These are phyloP conservation scores for Platalea minor DNA, from an alignment of 2,797 vertebrate genomes.

Conservation along the genomic window DNA sequence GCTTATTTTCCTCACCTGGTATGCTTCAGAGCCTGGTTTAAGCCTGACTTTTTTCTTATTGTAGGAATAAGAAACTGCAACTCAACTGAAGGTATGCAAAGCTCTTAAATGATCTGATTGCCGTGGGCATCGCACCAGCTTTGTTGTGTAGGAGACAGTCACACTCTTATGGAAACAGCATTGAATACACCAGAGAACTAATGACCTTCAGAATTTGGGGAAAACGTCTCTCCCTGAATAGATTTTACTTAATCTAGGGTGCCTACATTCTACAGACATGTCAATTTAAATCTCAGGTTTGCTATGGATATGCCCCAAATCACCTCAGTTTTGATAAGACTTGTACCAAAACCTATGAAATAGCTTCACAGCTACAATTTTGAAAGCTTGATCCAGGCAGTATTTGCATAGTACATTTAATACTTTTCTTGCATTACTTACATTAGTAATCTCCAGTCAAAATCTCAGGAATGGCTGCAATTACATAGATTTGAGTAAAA, in stretches of 20 bases:
- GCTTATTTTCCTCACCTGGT: background rate
- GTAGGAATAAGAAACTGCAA: background rate
- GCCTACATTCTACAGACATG: rapidly evolving
- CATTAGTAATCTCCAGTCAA: background rate
- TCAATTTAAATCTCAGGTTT: background rate
- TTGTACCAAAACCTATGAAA: background rate
- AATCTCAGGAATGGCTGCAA: background rate
- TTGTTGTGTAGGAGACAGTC: background rate
- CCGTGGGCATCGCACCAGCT: background rate
- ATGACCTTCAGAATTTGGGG: background rate
- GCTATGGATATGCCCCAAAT: background rate
- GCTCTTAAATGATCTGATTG: background rate
- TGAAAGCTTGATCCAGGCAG: background rate
- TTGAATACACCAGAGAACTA: background rate
- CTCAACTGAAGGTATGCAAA: background rate
- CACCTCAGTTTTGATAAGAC: background rate
- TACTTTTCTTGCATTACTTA: background rate
- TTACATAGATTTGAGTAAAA: background rate
- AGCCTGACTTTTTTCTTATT: background rate
- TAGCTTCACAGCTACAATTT: background rate
- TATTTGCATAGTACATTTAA: background rate
- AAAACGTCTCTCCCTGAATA: background rate
- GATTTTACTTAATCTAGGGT: background rate
- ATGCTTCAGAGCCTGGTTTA: background rate
- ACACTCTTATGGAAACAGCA: rapidly evolving